Conservation (phyloP, 2,797 vertebrate species). For the Phalloptychus januarius region DNA sequence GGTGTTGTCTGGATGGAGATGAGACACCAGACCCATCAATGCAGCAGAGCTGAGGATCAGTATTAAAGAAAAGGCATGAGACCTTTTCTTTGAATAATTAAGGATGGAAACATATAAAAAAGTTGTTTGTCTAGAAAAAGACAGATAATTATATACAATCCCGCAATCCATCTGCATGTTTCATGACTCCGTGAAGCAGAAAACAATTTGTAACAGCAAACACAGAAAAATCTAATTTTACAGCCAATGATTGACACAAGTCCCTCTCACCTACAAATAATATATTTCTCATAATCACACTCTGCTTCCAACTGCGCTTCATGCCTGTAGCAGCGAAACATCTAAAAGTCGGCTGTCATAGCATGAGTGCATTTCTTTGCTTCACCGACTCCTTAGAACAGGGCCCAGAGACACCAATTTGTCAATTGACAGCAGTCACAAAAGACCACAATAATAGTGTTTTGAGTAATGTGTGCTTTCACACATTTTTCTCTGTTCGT, state of each 20-base stretch:
- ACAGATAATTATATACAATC: not conserved
- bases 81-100: too few relatives aligned
- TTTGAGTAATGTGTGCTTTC: conserved; percentile 45
- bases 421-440: conserved; percentile 34
- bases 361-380: conserved; percentile 37
- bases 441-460: conserved; percentile 31
- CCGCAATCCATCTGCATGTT: not conserved
- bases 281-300: conserved; percentile 51
- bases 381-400: conserved; percentile 45
- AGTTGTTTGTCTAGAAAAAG: not conserved
- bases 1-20: not conserved
- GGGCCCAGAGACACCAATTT: conserved; percentile 62
- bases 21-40: not conserved
- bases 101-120: too few relatives aligned
- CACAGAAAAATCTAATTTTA: conserved; percentile 36
- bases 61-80: too few relatives aligned
- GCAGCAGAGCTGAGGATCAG: not conserved
- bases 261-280: conserved; percentile 35
- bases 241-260: conserved; percentile 47
- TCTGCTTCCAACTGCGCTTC: conserved; percentile 39
- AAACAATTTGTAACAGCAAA: conserved; percentile 3
- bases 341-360: conserved; percentile 44
- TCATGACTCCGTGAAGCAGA: not conserved
- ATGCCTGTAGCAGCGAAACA: conserved; percentile 48
- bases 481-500: conserved; percentile 27